Percentiles rank a stretch among this genome's conserved stretches.
These are phyloP conservation scores for Elaphurus davidianus DNA, from an alignment of 2,113 vertebrate genomes.

Conservation along the genomic window DNA sequence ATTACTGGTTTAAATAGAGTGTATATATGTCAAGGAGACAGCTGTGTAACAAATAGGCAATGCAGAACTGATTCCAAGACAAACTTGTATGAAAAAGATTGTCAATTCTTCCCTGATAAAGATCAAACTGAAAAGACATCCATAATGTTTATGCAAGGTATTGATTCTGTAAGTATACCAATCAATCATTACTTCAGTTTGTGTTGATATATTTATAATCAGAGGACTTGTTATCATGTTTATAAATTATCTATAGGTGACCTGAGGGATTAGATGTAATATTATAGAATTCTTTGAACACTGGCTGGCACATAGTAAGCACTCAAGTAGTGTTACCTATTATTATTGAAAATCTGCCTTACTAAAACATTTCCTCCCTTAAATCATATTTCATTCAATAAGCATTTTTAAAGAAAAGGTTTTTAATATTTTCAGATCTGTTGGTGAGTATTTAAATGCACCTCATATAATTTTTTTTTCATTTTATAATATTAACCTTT, in stretches of 20 bases:
- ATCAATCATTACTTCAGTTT: not conserved
- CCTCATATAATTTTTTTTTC: not conserved
- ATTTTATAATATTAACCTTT: slow-evolving; percentile 6
- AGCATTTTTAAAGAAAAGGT: not conserved
- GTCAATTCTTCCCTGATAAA: slow-evolving; percentile 72
- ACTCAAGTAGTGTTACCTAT: not conserved
- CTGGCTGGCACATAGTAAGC: not conserved
- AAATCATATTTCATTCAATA: slow-evolving; percentile 24
- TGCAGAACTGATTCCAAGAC: slow-evolving; percentile 65
- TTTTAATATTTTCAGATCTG: not conserved
- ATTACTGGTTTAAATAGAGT: slow-evolving; percentile 56
- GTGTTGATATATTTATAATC: not conserved
- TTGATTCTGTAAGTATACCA: slow-evolving; percentile 72
- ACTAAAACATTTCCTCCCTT: not conserved
- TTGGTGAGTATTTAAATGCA: not conserved
- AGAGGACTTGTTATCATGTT: not conserved
- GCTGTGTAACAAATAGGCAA: not conserved
- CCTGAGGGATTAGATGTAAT: not conserved
- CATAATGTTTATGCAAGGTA: slow-evolving; percentile 76
- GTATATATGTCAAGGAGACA: slow-evolving; percentile 31
- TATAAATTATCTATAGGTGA: not conserved
- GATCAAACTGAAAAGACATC: slow-evolving; percentile 64
- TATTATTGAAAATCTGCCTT: not conserved
- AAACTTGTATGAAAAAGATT: slow-evolving; percentile 69
- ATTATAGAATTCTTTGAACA: not conserved